Percentiles rank a stretch among this genome's conserved stretches.
These are phyloP conservation scores for Aphaenogaster floridana DNA, from an alignment of 1,140 invertebrate genomes.

Conservation along the genomic window DNA sequence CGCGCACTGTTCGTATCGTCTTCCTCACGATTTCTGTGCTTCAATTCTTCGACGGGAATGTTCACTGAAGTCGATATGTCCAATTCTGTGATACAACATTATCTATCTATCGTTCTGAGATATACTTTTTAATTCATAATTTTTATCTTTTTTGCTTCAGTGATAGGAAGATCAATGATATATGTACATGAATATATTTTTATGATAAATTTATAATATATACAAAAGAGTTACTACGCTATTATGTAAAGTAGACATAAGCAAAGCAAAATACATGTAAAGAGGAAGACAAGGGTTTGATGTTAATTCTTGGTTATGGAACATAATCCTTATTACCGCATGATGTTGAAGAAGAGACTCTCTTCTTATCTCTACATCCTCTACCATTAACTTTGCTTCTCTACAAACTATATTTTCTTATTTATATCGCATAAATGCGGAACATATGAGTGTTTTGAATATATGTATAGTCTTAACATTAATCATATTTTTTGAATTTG, in stretches of 20 bases:
- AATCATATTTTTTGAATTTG: not conserved
- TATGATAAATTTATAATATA: not conserved
- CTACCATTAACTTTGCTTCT: constrained; percentile 27
- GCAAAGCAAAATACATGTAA: constrained; percentile 3
- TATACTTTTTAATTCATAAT: not conserved
- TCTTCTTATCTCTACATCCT: constrained; percentile 54
- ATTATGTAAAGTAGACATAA: not conserved
- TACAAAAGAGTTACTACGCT: not conserved
- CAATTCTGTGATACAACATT: not conserved
- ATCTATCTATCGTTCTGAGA: not conserved
- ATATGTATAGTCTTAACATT: not conserved
- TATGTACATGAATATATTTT: not conserved
- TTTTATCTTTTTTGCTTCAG: not conserved
- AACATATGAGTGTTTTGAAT: not conserved
- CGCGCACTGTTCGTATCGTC: not conserved
- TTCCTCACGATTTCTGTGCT: not conserved
- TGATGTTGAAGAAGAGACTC: constrained; percentile 23
- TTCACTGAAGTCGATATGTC: not conserved
- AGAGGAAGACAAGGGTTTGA: constrained; percentile 39
- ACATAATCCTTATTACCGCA: constrained; percentile 49
- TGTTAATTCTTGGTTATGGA: constrained; percentile 55
- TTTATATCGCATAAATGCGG: not conserved
- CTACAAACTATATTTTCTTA: not conserved
- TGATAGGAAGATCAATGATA: not conserved
- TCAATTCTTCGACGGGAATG: not conserved